Conservation (phyloP, 2,888 invertebrate species). For the Chaetogeoica ovagalla region DNA sequence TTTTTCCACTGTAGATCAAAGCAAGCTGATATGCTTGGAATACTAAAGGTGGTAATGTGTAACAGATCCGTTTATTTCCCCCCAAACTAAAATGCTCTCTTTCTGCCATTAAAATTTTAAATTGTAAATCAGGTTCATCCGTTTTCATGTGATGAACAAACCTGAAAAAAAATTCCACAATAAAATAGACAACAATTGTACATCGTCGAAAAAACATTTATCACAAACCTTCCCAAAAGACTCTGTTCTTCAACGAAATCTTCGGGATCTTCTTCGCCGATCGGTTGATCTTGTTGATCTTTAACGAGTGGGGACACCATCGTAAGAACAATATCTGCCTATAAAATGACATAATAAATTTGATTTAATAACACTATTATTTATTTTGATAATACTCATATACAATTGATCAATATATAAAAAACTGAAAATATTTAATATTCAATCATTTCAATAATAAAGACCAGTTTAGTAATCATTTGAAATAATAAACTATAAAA, state of each 20-base stretch:
- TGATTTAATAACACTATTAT: background rate
- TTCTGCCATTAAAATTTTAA: slow-evolving; percentile 84
- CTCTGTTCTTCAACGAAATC: slow-evolving; percentile 97
- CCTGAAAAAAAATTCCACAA: slow-evolving; percentile 59
- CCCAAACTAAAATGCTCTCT: slow-evolving; percentile 89
- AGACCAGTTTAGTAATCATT: background rate
- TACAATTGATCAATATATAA: background rate
- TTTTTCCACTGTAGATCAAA: slow-evolving; percentile 76
- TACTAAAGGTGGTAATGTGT: slow-evolving; percentile 90
- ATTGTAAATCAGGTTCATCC: slow-evolving; percentile 81
- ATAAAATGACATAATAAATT: slow-evolving; percentile 45
- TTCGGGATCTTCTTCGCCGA: slow-evolving; percentile 77
- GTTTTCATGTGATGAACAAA: slow-evolving; percentile 82
- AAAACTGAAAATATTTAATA: background rate
- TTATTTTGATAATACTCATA: background rate
- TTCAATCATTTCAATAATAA: background rate
- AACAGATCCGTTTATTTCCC: slow-evolving; percentile 83
- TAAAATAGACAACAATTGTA: background rate
- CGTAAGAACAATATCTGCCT: slow-evolving; percentile 75
- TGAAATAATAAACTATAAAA: background rate
- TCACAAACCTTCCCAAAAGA: slow-evolving; percentile 69
- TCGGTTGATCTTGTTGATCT: slow-evolving; percentile 78
- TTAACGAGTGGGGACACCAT: slow-evolving; percentile 84
- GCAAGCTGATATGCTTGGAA: slow-evolving; percentile 92
- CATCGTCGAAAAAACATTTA: background rate